phyloP scores from a whole-genome alignment of 2,888 invertebrate species.

The Fissipunctia ypsillon region DNA sequence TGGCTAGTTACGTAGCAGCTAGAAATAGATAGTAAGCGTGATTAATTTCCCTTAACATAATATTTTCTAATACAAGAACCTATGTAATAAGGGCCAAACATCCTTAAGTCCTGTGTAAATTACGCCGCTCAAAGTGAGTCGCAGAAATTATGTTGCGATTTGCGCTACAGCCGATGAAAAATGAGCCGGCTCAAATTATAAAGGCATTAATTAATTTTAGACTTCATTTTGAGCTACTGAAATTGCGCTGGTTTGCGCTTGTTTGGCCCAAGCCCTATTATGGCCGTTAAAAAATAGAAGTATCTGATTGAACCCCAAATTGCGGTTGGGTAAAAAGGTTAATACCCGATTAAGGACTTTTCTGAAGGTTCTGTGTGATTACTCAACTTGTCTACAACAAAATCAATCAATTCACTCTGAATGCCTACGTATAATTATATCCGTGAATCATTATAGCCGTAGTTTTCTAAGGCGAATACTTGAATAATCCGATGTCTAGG shows the following conservation, averaged over 20 bases:
- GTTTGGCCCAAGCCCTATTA: background rate
- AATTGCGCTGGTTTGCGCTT: background rate
- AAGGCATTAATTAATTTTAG: too few relatives aligned
- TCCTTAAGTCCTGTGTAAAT: background rate
- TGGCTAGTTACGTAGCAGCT: background rate
- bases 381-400: slow-evolving; percentile 14
- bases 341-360: slow-evolving; percentile 17
- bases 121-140: background rate
- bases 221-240: background rate
- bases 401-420: background rate
- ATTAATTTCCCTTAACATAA: background rate
- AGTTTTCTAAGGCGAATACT: background rate
- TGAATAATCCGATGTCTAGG: background rate
- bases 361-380: slow-evolving; percentile 10
- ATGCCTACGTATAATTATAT: background rate
- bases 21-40: background rate
- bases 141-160: background rate
- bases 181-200: background rate
- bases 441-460: background rate
- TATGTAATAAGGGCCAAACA: too few relatives aligned
- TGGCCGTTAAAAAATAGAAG: background rate
- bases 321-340: slow-evolving; percentile 26
- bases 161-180: background rate
- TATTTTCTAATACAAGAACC: background rate
- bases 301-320: slow-evolving; percentile 13